Conservation (phyloP, 1,140 invertebrate species). For the Zaprionus africanus region DNA sequence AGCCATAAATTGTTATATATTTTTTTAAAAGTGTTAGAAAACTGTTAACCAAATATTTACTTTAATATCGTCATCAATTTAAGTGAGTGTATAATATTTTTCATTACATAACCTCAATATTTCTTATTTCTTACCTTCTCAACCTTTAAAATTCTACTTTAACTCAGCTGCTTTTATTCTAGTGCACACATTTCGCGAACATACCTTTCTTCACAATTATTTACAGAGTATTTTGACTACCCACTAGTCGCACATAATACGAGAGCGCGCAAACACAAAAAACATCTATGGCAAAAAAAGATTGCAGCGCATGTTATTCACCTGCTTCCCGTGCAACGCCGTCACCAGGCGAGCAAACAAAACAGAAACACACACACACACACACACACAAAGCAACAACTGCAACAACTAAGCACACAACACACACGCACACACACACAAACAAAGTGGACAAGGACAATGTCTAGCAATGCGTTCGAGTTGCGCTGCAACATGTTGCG, state of each 20-base stretch:
- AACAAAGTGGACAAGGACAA: conserved; percentile 50
- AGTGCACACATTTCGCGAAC: no score
- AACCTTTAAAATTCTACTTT: no score
- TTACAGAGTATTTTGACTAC: conserved; percentile 12
- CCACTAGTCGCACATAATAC: conserved; percentile 4
- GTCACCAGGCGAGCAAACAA: conserved; percentile 34
- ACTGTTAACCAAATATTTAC: no score
- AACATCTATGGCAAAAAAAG: conserved; percentile 17
- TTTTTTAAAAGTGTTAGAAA: no score
- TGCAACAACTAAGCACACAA: conserved; percentile 48
- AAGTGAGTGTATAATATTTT: no score
- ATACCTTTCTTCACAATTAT: neutral
- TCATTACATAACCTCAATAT: no score
- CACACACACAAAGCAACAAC: conserved; percentile 27
- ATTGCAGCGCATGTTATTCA: conserved; percentile 37
- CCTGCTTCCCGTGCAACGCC: conserved; percentile 33
- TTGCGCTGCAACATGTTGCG: conserved; percentile 58
- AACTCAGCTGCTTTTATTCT: no score
- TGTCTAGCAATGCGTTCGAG: conserved; percentile 41
- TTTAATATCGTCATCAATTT: no score
- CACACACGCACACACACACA: conserved; percentile 11
- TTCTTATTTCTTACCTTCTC: no score
- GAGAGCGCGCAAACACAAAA: neutral
- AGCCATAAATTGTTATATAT: no score
- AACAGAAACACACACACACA: conserved; percentile 39